Percentiles rank a stretch among this genome's conserved stretches.
These are phyloP conservation scores for Blastobasis lacticolella DNA, from an alignment of 2,888 invertebrate genomes.

Conservation along the genomic window DNA sequence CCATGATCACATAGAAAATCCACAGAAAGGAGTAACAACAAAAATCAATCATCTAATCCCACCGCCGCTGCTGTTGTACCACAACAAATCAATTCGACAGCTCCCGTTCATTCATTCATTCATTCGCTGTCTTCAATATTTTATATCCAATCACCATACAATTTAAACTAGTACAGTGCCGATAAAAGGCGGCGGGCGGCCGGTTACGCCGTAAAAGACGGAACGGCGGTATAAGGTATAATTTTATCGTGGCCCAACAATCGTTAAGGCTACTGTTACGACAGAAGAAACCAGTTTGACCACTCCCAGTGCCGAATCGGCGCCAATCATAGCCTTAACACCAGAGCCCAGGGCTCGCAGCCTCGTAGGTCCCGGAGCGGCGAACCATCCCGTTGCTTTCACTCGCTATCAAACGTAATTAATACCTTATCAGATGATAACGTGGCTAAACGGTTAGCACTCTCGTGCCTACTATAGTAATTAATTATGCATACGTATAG, in stretches of 20 bases:
- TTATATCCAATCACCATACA: too few species aligned
- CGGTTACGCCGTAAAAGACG: constrained; percentile 26
- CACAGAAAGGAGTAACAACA: too few species aligned
- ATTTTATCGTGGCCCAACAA: constrained; percentile 58
- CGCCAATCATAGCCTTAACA: constrained; percentile 48
- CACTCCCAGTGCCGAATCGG: constrained; percentile 47
- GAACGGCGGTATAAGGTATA: constrained; percentile 34
- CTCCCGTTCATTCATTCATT: too few species aligned
- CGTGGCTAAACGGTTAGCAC: constrained; percentile 17
- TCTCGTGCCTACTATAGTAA: too few species aligned
- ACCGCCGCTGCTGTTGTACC: too few species aligned
- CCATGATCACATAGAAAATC: too few species aligned
- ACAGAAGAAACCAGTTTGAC: constrained; percentile 54
- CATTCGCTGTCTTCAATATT: too few species aligned
- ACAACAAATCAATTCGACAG: too few species aligned
- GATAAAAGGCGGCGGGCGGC: constrained; percentile 13
- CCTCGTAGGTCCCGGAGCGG: not conserved
- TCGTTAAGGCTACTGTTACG: constrained; percentile 65
- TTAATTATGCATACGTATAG: too few species aligned
- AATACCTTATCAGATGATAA: constrained; percentile 28
- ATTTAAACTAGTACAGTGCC: constrained; percentile 1
- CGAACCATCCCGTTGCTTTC: constrained; percentile 33
- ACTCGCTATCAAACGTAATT: constrained; percentile 29
- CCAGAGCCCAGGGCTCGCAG: constrained; percentile 18
- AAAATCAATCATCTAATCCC: too few species aligned